Evolutionary conservation across 2,113 vertebrate species (phyloP).

Genomic region (Microcebus lehilahytsara): DNA sequence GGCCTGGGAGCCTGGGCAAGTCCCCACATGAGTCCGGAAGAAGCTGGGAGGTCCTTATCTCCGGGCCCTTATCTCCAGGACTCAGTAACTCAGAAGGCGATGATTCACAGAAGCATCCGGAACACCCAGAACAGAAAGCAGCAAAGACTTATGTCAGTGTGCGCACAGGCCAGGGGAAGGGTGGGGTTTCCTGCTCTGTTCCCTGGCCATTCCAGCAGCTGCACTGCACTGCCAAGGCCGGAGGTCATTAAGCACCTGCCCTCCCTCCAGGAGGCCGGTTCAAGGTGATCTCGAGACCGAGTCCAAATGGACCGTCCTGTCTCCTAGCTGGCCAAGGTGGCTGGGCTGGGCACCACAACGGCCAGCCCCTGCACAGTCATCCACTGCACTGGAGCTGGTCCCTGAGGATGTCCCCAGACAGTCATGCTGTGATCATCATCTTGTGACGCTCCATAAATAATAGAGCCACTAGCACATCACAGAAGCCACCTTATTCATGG

Average conservation of each 20-base stretch:
- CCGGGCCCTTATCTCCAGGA: neutral
- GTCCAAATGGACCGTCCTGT: neutral
- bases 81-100: neutral
- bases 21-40: neutral
- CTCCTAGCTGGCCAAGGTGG: neutral
- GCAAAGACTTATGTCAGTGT: neutral
- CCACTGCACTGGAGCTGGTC: neutral
- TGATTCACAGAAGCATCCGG: neutral
- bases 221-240: too few relatives aligned
- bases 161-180: neutral
- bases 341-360: neutral
- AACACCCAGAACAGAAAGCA: neutral
- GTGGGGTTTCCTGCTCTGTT: neutral
- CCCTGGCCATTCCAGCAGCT: neutral
- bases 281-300: neutral
- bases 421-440: neutral
- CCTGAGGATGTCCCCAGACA: too few relatives aligned
- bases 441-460: neutral
- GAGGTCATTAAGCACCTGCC: neutral
- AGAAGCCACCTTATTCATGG: neutral
- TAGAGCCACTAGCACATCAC: neutral
- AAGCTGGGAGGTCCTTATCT: neutral
- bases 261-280: neutral
- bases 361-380: fast-evolving
- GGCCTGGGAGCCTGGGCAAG: neutral